Evolutionary conservation across 2,113 vertebrate genomes (phyloP).

Genomic region (Accipiter virgatus): DNA sequence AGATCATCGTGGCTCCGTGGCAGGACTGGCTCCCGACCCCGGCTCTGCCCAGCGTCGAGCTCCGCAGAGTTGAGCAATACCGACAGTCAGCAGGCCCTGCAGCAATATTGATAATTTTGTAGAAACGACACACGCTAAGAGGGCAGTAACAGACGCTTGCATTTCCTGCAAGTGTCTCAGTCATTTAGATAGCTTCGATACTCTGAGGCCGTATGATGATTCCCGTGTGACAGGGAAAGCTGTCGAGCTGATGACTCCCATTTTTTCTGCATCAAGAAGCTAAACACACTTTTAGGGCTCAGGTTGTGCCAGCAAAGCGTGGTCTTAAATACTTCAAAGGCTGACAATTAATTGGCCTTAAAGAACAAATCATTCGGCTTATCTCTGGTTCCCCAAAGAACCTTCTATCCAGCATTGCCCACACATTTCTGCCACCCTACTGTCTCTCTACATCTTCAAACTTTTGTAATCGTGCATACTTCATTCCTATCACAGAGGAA

Average conservation of each 20-base stretch:
- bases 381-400: not conserved
- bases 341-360: not conserved
- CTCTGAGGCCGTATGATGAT: not conserved
- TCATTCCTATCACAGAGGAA: not conserved
- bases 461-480: not conserved
- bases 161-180: not conserved
- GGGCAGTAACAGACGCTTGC: not conserved
- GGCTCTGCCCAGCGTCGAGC: rapidly evolving
- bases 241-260: not conserved
- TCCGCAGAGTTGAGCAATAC: not conserved
- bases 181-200: not conserved
- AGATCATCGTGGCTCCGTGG: rapidly evolving
- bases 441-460: not conserved
- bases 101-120: not conserved
- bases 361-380: not conserved
- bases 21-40: not conserved
- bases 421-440: not conserved
- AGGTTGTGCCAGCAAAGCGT: not conserved
- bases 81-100: not conserved
- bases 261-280: not conserved
- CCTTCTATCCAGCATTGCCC: not conserved
- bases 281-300: not conserved
- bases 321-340: not conserved
- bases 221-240: not conserved
- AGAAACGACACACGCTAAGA: not conserved